Evolutionary conservation across 1,140 invertebrate genomes (phyloP), one percentile per base, ranked within the genome.

Genomic region (Thrips palmi): DNA sequence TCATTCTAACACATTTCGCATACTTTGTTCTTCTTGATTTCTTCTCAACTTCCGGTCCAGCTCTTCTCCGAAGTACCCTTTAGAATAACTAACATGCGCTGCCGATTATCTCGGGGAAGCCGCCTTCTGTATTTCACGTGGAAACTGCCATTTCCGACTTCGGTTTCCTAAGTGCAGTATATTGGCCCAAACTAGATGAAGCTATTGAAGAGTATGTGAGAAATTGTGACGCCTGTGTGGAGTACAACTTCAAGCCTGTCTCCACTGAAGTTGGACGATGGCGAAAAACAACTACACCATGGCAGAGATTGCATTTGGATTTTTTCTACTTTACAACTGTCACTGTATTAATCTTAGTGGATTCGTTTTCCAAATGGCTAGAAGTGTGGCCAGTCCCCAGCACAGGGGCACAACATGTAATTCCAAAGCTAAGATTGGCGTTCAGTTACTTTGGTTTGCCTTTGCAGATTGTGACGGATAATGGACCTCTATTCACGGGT

Each of bases 141-240:
- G n/a, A n/a, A n/a, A n/a, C n/a, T n/a, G n/a, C n/a, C n/a, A n/a
- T n/a, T n/a, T n/a, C n/a, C n/a, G n/a, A n/a, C n/a, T n/a, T n/a
- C n/a, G n/a, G n/a, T n/a, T n/a, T n/a, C n/a, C 41, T 62, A 25
- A 48, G 47, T 23, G 57, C 62, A 41, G 50, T 64, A 4, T 68
- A 56, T 45, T 69, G 63, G 60, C 57, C 53, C n/a, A 45, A 48
- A 2, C 52, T 68, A 1, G 56, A 65, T 32, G 42, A 45, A n/a
- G 57, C 65, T 5, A 53, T 60, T 3, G 53, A 57, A 46, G 19
- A 27, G 3, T 39, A 49, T 15, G 48, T 50, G 7, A 45, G 48
- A 17, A 27, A 33, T 2, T 67, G 63, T 43, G 28, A 42, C 3
- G 19, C 47, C 14, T 54, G 50, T 23, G 39, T 28, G 41, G n/a